Base-by-base conservation (phyloP, 2,113 vertebrate genomes). In the Asarcornis scutulata region DNA sequence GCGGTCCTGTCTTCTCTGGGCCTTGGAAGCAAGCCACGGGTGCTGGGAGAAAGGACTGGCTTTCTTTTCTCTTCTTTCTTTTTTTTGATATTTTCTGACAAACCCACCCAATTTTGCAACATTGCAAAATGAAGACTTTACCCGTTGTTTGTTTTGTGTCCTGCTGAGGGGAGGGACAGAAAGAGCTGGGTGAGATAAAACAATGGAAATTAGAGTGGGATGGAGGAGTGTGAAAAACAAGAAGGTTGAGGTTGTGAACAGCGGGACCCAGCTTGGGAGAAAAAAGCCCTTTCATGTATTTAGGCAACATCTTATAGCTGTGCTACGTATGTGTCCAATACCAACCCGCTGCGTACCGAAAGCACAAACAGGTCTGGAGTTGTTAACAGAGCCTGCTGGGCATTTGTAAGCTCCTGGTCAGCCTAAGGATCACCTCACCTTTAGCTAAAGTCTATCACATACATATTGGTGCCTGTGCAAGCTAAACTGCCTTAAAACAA, bases 141-240 rank as follows among this genome's bases (percentile, higher is more conserved):
- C 74, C 1, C 0, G 16, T 86, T 91, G 77, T 15, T 58, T 66
- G 52, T 91, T 74, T 69, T 80, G 48, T 72, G 74, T 95, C 92
- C 86, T 96, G 91, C 92, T 96, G 93, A 89, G 77, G 66, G 66
- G 63, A 93, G 69, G 81, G 67, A 94, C 40, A 62, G 82, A 93
- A 95, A 91, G 82, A 96, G 63, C 91, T 87, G 91, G 63, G 40
- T 72, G 68, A 94, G 93, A 91, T 92, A 94, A 95, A 96, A 93
- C 79, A 95, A 94, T 96, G 91, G 86, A 86, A 96, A 96, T 82
- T 86, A 69, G 73, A 93, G 56, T 26, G 53, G 86, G 80, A 96
- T 78, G 48, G 56, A 84, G 32, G 12, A 88, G 86, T 56, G 69
- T 56, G 64, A 90, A 92, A 95, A 95, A 88, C 60, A 94, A 91